Conservation (phyloP, 2,888 invertebrate genomes). For the Mythimna pallens region DNA sequence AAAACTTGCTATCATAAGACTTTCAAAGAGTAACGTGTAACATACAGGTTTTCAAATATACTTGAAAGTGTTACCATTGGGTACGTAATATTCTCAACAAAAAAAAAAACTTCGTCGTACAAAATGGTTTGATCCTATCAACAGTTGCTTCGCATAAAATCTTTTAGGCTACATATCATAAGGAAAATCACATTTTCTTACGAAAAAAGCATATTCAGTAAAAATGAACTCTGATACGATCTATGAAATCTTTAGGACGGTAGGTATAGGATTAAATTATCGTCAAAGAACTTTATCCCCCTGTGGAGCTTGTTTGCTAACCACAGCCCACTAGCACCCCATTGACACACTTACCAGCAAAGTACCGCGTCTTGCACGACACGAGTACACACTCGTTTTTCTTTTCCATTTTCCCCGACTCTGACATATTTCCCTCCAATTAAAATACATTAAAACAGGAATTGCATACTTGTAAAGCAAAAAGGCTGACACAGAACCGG, state of each 20-base stretch:
- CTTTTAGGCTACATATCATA: constrained; percentile 1
- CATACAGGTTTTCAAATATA: background rate
- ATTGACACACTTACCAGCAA: constrained; percentile 54
- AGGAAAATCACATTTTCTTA: background rate
- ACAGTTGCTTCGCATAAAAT: background rate
- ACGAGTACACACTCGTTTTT: constrained; percentile 50
- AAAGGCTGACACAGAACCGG: constrained; percentile 43
- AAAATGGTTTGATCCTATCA: constrained; percentile 32
- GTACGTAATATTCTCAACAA: background rate
- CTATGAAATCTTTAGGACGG: constrained; percentile 11
- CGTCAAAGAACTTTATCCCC: constrained; percentile 36
- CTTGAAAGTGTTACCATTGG: background rate
- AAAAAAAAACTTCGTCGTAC: background rate
- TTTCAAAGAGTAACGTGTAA: background rate
- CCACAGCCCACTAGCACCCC: constrained; percentile 25
- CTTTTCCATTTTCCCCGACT: constrained; percentile 21
- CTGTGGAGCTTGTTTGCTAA: constrained; percentile 44
- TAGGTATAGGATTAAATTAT: constrained; percentile 30
- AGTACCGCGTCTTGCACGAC: constrained; percentile 35
- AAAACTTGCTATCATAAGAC: background rate
- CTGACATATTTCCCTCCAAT: constrained; percentile 29
- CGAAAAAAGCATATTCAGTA: background rate
- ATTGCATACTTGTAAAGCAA: constrained; percentile 30
- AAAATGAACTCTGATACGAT: constrained; percentile 17
- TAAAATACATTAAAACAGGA: constrained; percentile 28